phyloP scores from a whole-genome alignment of 2,888 invertebrate species.

The Oxystoma pomonae region DNA sequence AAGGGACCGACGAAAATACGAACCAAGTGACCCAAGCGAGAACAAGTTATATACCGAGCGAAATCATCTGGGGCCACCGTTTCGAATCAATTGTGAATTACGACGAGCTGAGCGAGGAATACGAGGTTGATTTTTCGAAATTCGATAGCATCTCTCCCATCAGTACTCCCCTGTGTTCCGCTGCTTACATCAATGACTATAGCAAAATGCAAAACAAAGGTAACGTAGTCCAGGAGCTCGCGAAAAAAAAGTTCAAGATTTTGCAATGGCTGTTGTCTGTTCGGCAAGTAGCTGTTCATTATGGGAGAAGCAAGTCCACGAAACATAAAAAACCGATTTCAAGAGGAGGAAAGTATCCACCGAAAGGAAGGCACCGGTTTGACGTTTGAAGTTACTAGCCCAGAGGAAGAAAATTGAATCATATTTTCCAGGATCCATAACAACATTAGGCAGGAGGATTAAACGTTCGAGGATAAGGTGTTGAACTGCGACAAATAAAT shows the following conservation, averaged over 20 bases:
- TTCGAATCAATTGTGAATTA: conserved; percentile 21
- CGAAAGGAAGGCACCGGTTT: neutral
- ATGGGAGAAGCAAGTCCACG: too few species aligned
- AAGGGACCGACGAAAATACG: conserved; percentile 28
- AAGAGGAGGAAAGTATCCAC: neutral
- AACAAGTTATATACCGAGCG: conserved; percentile 27
- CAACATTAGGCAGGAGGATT: too few species aligned
- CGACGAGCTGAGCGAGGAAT: conserved; percentile 21
- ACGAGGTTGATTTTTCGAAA: conserved; percentile 28
- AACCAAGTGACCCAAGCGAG: conserved; percentile 28
- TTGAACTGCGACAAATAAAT: too few species aligned
- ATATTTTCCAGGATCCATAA: too few species aligned
- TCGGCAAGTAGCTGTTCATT: neutral
- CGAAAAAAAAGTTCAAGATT: neutral
- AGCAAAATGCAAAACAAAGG: conserved; percentile 12
- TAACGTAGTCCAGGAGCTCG: conserved; percentile 1
- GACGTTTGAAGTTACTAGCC: too few species aligned
- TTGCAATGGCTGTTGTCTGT: neutral
- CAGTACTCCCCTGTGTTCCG: conserved; percentile 27
- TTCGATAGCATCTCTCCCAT: conserved; percentile 22
- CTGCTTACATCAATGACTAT: conserved; percentile 19
- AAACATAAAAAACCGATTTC: neutral
- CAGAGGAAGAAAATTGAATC: too few species aligned
- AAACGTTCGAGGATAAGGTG: too few species aligned
- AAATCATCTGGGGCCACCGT: conserved; percentile 27